Conservation (phyloP, 2,888 invertebrate genomes). For the Desoria tigrina region DNA sequence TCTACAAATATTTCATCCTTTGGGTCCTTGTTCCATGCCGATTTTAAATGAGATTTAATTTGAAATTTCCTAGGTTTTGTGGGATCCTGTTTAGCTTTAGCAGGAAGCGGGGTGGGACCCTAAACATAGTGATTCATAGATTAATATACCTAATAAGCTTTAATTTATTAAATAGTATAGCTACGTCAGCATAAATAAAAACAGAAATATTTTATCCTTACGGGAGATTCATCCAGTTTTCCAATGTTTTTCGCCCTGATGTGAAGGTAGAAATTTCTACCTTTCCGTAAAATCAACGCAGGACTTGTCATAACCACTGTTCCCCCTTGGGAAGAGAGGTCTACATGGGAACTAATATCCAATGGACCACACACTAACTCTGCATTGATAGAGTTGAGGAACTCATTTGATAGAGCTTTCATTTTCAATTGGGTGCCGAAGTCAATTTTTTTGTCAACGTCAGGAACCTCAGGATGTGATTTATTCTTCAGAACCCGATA, state of each 20-base stretch:
- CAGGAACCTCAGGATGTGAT: slow-evolving; percentile 10
- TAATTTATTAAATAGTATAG: too few relatives aligned
- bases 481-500: slow-evolving; percentile 48
- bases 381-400: slow-evolving; percentile 81
- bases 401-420: slow-evolving; percentile 67
- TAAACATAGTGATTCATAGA: background rate
- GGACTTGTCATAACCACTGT: slow-evolving; percentile 84
- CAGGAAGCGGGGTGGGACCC: background rate
- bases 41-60: background rate
- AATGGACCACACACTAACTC: slow-evolving; percentile 89
- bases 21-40: background rate
- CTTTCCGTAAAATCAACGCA: slow-evolving; percentile 73
- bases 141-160: too few relatives aligned
- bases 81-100: background rate
- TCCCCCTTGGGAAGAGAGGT: slow-evolving; percentile 81
- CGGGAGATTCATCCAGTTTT: background rate
- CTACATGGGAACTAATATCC: slow-evolving; percentile 76
- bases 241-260: slow-evolving; percentile 44
- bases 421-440: slow-evolving; percentile 40
- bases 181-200: too few relatives aligned
- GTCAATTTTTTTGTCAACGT: slow-evolving; percentile 46
- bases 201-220: background rate
- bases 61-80: background rate
- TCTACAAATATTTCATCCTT: slow-evolving; percentile 6
- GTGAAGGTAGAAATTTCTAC: slow-evolving; percentile 66